Conservation (phyloP, 2,113 vertebrate genomes). For the Ellobius talpinus region DNA sequence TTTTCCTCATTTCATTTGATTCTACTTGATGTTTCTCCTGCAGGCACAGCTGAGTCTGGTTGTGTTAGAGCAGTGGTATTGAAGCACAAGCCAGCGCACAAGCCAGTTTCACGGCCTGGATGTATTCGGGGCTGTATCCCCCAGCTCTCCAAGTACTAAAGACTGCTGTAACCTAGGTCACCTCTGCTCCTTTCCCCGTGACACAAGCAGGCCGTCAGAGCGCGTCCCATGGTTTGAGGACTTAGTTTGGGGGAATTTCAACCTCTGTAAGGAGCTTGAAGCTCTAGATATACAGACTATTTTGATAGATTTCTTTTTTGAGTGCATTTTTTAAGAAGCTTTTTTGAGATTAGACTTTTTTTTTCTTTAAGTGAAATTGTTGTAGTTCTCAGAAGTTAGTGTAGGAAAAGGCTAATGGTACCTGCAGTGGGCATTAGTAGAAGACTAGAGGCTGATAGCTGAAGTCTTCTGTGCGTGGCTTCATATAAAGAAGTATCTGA, state of each 20-base stretch:
- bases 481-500: not conserved
- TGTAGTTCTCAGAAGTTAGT: not conserved
- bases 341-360: not conserved
- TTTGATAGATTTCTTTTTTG: not conserved
- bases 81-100: not conserved
- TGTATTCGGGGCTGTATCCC: not conserved
- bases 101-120: fast-evolving
- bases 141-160: not conserved
- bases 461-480: no score
- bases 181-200: not conserved
- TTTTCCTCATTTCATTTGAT: not conserved
- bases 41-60: not conserved
- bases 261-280: not conserved
- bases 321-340: not conserved
- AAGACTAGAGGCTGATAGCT: not conserved
- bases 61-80: not conserved
- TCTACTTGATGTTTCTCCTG: not conserved
- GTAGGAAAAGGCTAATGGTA: not conserved
- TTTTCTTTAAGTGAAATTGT: not conserved
- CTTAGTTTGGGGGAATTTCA: not conserved
- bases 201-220: not conserved
- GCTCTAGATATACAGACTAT: not conserved
- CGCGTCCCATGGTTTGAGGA: not conserved
- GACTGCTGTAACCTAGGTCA: not conserved
- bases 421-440: not conserved